Percentiles rank a stretch among this genome's conserved stretches.
Evolutionary conservation across 2,797 vertebrate species (phyloP).

Genomic region (Enteromius afrohamiltoni): DNA sequence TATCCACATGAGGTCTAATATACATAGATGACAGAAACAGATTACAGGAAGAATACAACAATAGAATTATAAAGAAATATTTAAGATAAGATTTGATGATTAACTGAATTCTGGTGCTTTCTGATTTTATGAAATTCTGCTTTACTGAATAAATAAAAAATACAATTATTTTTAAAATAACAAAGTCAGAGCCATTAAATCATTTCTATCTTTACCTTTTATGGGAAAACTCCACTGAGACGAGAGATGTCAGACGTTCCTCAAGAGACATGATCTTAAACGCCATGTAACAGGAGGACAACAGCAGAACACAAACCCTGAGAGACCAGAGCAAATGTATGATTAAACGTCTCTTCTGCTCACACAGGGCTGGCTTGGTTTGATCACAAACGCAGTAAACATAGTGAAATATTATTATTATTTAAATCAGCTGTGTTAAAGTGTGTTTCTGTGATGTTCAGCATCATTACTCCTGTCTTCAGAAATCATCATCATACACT

Average conservation of each 20-base stretch:
- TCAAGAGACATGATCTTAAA: conserved; percentile 88
- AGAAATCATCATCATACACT: too few species aligned
- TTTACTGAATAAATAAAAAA: neutral
- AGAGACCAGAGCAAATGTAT: conserved; percentile 21
- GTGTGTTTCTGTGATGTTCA: too few species aligned
- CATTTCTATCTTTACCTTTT: conserved; percentile 78
- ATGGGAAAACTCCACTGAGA: conserved; percentile 76
- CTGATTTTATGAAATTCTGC: neutral
- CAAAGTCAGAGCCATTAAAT: neutral
- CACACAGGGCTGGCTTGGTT: too few species aligned
- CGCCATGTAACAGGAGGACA: conserved; percentile 91
- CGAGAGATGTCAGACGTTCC: conserved; percentile 81
- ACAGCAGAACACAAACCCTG: conserved; percentile 87
- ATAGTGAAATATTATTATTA: neutral
- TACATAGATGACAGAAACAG: neutral
- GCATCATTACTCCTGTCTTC: too few species aligned
- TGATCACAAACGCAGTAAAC: neutral
- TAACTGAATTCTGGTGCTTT: neutral
- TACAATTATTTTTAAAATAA: neutral
- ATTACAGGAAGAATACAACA: neutral
- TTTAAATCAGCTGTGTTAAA: too few species aligned
- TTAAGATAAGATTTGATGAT: neutral
- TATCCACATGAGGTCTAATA: neutral
- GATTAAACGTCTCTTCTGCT: too few species aligned
- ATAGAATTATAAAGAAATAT: neutral